Conservation (phyloP, 1,140 invertebrate genomes). For the Drosophila equinoxialis region DNA sequence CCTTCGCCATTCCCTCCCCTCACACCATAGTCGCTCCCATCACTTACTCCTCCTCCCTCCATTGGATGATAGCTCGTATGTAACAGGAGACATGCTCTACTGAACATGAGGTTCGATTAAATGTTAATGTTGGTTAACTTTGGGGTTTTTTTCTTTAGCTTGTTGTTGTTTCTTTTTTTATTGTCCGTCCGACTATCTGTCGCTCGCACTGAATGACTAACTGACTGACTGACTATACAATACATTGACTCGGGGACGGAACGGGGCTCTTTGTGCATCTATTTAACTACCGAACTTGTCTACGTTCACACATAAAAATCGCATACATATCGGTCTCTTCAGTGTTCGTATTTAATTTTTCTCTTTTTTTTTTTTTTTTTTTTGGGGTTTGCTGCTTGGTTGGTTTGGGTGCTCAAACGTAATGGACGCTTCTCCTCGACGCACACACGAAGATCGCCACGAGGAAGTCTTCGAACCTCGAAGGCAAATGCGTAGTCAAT, state of each 20-base stretch:
- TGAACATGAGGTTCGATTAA: slow-evolving; percentile 83
- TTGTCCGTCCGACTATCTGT: slow-evolving; percentile 26
- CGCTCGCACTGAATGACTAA: slow-evolving; percentile 25
- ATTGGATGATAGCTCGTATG: slow-evolving; percentile 68
- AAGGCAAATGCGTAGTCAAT: slow-evolving; percentile 43
- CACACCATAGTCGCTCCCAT: slow-evolving; percentile 18
- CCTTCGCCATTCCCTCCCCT: slow-evolving; percentile 1
- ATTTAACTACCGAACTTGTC: slow-evolving; percentile 81
- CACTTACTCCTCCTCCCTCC: slow-evolving; percentile 10
- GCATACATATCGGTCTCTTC: slow-evolving; percentile 62
- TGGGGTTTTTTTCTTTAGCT: slow-evolving; percentile 75
- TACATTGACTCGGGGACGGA: not conserved
- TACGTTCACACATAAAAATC: slow-evolving; percentile 81
- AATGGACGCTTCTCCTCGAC: slow-evolving; percentile 66
- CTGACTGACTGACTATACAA: slow-evolving; percentile 23
- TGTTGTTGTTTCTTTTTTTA: slow-evolving; percentile 49
- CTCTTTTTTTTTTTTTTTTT: slow-evolving; percentile 12
- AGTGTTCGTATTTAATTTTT: slow-evolving; percentile 28
- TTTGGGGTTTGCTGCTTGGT: slow-evolving; percentile 71
- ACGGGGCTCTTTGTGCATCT: slow-evolving; percentile 63
- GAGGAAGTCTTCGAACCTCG: slow-evolving; percentile 3
- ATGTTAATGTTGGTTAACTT: slow-evolving; percentile 83
- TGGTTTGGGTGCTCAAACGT: slow-evolving; percentile 76
- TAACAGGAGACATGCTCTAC: slow-evolving; percentile 83
- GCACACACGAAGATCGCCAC: slow-evolving; percentile 3